Conservation (phyloP, 2,113 vertebrate species). For the Cyprinus carpio region DNA sequence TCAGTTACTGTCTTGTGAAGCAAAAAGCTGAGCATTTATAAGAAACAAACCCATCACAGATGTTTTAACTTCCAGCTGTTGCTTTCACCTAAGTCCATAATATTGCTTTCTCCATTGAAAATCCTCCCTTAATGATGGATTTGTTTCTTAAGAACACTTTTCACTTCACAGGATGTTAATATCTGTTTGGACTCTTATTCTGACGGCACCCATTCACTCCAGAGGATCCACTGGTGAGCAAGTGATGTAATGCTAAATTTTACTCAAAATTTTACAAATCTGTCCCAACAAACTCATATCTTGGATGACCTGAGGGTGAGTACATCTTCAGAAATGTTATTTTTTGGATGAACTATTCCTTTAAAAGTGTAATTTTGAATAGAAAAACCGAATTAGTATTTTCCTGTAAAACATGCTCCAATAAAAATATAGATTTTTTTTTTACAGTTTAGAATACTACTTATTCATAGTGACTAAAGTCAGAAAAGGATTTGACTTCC, state of each 20-base stretch:
- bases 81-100: not conserved
- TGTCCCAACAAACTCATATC: not conserved
- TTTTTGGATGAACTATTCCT: not conserved
- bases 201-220: not conserved
- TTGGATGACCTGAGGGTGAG: not conserved
- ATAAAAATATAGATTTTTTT: too few species aligned
- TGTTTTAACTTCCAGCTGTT: not conserved
- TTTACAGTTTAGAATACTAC: too few species aligned
- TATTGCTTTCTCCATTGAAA: not conserved
- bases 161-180: too few species aligned
- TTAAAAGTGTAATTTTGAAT: not conserved
- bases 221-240: not conserved
- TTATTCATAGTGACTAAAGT: not conserved
- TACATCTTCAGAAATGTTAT: not conserved
- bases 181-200: too few species aligned
- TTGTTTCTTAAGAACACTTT: not conserved
- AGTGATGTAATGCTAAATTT: not conserved
- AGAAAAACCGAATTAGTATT: not conserved
- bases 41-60: not conserved
- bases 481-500: slow-evolving; percentile 2
- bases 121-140: not conserved
- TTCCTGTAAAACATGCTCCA: not conserved
- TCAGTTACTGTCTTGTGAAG: not conserved
- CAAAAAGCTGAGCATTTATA: not conserved
- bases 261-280: not conserved